Percentiles rank a stretch among this genome's conserved stretches.
Evolutionary conservation across 2,113 vertebrate genomes (phyloP).

Genomic region (Anser brachyrhynchus): DNA sequence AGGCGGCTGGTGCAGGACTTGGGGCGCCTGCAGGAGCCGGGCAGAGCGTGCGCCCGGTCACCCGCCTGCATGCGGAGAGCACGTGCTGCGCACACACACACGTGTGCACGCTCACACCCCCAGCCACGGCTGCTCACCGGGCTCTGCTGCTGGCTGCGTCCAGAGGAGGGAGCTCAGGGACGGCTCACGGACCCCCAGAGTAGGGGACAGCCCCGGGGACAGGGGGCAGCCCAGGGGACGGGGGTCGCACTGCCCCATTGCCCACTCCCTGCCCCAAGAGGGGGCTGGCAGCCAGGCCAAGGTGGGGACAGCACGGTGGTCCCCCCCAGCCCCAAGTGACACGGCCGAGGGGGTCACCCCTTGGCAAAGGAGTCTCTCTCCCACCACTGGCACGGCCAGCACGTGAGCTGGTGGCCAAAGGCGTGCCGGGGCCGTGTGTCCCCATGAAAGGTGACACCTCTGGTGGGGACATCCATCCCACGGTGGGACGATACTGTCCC

Average conservation of each 20-base stretch:
- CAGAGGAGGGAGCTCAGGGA: slow-evolving; percentile 37
- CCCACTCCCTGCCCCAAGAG: not conserved
- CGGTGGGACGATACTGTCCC: no score
- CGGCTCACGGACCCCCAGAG: not conserved
- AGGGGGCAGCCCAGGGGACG: not conserved
- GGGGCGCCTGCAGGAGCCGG: no score
- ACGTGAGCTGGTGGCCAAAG: no score
- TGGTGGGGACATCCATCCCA: no score
- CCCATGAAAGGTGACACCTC: no score
- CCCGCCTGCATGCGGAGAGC: no score
- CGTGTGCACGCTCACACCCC: not conserved
- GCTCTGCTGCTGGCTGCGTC: not conserved
- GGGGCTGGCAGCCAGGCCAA: not conserved
- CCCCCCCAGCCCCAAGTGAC: not conserved
- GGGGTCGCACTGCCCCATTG: rapidly evolving
- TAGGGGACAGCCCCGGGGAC: not conserved
- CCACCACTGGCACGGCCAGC: no score
- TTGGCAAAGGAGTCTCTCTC: rapidly evolving
- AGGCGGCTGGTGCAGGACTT: no score
- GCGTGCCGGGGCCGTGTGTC: no score
- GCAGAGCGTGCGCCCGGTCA: rapidly evolving
- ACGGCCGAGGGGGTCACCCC: rapidly evolving
- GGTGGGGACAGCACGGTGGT: not conserved
- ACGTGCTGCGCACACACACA: rapidly evolving
- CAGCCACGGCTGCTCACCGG: not conserved